Evolutionary conservation across 2,888 invertebrate species (phyloP).

Genomic region (Cacoxenus indagator): DNA sequence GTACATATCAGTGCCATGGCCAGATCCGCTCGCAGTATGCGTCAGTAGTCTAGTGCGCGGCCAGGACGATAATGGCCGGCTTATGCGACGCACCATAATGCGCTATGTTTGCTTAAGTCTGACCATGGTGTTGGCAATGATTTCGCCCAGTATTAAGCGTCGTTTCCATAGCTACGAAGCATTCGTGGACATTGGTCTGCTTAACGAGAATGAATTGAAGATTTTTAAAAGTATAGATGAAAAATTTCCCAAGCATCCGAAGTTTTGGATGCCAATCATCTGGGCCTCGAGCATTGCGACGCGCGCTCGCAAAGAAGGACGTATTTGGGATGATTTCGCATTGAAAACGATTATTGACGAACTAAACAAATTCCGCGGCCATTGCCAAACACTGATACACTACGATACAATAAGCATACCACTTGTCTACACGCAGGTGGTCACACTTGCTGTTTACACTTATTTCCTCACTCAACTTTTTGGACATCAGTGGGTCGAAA

Average conservation of each 20-base stretch:
- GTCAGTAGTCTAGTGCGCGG: slow-evolving; percentile 86
- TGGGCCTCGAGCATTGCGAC: slow-evolving; percentile 93
- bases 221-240: slow-evolving; percentile 82
- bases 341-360: slow-evolving; percentile 91
- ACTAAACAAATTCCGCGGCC: slow-evolving; percentile 84
- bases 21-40: slow-evolving; percentile 86
- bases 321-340: slow-evolving; percentile 91
- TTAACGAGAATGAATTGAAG: slow-evolving; percentile 82
- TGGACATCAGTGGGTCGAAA: slow-evolving; percentile 87
- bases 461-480: slow-evolving; percentile 89
- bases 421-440: slow-evolving; percentile 88
- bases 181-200: slow-evolving; percentile 84
- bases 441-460: slow-evolving; percentile 89
- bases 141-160: slow-evolving; percentile 88
- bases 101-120: slow-evolving; percentile 86
- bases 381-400: slow-evolving; percentile 81
- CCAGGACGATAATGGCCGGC: slow-evolving; percentile 84
- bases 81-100: slow-evolving; percentile 86
- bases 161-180: slow-evolving; percentile 87
- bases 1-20: slow-evolving; percentile 86
- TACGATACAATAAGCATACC: slow-evolving; percentile 83
- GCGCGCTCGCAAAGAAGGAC: slow-evolving; percentile 86
- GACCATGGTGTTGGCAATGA: slow-evolving; percentile 86
- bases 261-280: slow-evolving; percentile 91
- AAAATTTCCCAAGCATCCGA: slow-evolving; percentile 87